Base-by-base conservation (phyloP, 1,140 invertebrate genomes). In the Matsumurasca onukii region DNA sequence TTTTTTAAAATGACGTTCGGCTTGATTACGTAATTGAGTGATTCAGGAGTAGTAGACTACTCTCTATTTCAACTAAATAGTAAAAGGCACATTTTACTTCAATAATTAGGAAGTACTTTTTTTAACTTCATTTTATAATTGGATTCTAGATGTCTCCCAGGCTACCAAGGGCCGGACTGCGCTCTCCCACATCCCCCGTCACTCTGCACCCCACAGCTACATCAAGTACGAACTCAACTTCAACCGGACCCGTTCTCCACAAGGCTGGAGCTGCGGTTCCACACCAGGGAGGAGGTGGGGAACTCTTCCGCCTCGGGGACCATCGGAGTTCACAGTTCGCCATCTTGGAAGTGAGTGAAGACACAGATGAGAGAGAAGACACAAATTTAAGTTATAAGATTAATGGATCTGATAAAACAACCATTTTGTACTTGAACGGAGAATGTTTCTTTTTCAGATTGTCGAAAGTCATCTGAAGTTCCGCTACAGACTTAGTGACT, bases 201-300 rank as follows among this genome's bases (percentile, higher is more conserved):
- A 97, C 91, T 66, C 97, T 98, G 77, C 91, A 93, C 76, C 89
- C 0, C 92, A 95, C 77, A 96, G 93, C 73, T 99, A 97, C 79
- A 93, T 98, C 9, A 95, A 97, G 76, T 98, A 98, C 80, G 93
- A 94, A 0, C 80, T 98, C 1, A 96, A 93, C 52, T 98, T 98
- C 77, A 93, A 97, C 94, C 94, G 1, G 92, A 97, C 76, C 85
- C 91, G 65, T 97, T 94, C 75, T 91, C 89, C 17, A 97, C 94
- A 0, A 91, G 95, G 76, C 88, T 98, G 67, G 95, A 98, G 77
- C 78, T 98, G 31, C 82, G 93, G 69, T 98, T 98, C 80, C 84
- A 97, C 72, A 98, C 97, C 0, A 84, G 97, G 27, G 94, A 98
- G 78, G 89, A 89, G 57, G 89, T 94, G 96, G 95, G 1, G 94